Evolutionary conservation across 2,888 invertebrate genomes (phyloP), one percentile per base, ranked within the genome.

Genomic region (Ophioninae sp.): DNA sequence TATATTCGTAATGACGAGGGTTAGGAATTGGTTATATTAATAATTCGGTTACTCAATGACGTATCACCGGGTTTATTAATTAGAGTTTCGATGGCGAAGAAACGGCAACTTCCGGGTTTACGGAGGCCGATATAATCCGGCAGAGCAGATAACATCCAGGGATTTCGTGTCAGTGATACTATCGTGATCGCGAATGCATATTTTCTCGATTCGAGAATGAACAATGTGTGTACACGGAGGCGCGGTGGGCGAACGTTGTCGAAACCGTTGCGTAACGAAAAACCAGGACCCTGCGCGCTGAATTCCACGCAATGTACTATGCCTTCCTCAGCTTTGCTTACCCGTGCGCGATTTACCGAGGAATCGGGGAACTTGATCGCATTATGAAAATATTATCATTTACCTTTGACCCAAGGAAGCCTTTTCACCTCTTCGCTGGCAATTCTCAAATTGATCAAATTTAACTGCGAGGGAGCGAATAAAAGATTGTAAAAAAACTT

Each of bases 251-350:
- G 72, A 75, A 30, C 39, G 69, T 72, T 17, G 72, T 44, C 78
- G 72, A 78, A 81, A 78, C 56, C 17, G 37, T 84, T 84, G 81
- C 81, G 70, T 76, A 84, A 84, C 72, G 62, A 64, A 79, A 81
- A 84, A 84, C 78, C 78, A 81, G 78, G 70, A 79, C 72, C 30
- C 59, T 65, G 41, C n/a, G 79, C 59, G 56, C 70, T 75, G 61
- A 84, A 84, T 75, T 70, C 67, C 74, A 65, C 72, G 78, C 70
- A 78, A 78, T 74, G 72, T 62, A 65, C 62, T 73, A 72, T 68
- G 50, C 68, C 65, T 65, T 69, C 61, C 65, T 70, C 75, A 61
- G 65, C 81, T 81, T 76, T 81, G 23, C 57, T 44, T 57, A 10
- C 23, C 75, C 20, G 65, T n/a, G 50, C 73, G 23, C 72, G 59